Conservation (phyloP, 2,797 vertebrate genomes). For the Alectoris magna region DNA sequence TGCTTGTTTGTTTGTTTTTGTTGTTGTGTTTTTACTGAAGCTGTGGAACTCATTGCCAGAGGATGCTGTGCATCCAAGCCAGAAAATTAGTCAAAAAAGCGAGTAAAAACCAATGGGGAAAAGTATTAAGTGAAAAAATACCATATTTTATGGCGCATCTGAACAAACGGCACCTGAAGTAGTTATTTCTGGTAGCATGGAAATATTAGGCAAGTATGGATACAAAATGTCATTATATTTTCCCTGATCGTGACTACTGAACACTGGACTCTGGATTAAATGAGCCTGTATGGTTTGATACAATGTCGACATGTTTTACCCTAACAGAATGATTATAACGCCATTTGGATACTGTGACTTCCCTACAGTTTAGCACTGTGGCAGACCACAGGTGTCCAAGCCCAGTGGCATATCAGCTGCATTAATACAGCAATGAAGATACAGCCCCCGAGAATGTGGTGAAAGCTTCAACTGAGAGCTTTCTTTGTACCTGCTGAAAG, state of each 20-base stretch:
- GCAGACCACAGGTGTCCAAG: background rate
- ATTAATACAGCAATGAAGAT: background rate
- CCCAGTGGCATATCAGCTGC: background rate
- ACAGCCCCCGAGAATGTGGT: background rate
- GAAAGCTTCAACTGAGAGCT: background rate
- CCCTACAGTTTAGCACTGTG: background rate
- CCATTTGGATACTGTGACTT: background rate
- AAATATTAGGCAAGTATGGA: background rate
- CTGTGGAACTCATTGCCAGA: background rate
- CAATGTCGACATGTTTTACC: background rate
- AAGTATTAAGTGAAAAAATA: background rate
- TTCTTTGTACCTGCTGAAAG: background rate
- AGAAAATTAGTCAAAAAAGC: background rate
- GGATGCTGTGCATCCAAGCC: rapidly evolving
- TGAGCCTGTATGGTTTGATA: background rate
- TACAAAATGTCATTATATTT: background rate
- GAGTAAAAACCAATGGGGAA: background rate
- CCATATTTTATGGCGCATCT: background rate
- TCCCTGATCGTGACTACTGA: rapidly evolving
- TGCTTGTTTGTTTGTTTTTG: background rate
- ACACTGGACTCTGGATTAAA: background rate
- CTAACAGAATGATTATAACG: background rate
- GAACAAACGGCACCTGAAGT: background rate
- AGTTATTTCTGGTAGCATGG: background rate
- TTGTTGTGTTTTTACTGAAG: background rate